phyloP scores from a whole-genome alignment of 2,113 vertebrate species.

The Chinchilla lanigera region DNA sequence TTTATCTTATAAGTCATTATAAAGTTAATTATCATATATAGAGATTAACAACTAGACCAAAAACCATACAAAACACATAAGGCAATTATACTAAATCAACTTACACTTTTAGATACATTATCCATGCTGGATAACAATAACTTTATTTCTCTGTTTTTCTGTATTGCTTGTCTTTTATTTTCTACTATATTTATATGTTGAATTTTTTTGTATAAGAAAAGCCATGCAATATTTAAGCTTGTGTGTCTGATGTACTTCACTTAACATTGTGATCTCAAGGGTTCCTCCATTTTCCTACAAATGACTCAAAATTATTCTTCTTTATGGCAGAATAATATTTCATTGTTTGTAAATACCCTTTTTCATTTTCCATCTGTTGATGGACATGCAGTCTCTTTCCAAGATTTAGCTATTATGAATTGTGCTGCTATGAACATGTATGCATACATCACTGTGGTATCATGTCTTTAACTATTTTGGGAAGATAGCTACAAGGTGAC shows the following conservation, averaged over 20 bases:
- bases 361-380: not conserved
- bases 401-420: not conserved
- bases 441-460: not conserved
- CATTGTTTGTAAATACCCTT: not conserved
- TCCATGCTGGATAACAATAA: not conserved
- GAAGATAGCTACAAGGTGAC: not conserved
- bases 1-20: not conserved
- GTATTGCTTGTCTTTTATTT: not conserved
- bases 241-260: not conserved
- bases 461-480: not conserved
- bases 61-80: not conserved
- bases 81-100: not conserved
- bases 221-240: not conserved
- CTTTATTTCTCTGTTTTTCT: not conserved
- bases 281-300: not conserved
- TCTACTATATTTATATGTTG: not conserved
- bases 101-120: not conserved
- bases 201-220: not conserved
- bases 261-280: not conserved
- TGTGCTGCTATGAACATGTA: not conserved
- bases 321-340: not conserved
- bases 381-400: not conserved
- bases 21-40: not conserved
- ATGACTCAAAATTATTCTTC: not conserved
- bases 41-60: not conserved